Base-by-base conservation (phyloP, 1,140 invertebrate species). In the Stegodyphus dumicola region DNA sequence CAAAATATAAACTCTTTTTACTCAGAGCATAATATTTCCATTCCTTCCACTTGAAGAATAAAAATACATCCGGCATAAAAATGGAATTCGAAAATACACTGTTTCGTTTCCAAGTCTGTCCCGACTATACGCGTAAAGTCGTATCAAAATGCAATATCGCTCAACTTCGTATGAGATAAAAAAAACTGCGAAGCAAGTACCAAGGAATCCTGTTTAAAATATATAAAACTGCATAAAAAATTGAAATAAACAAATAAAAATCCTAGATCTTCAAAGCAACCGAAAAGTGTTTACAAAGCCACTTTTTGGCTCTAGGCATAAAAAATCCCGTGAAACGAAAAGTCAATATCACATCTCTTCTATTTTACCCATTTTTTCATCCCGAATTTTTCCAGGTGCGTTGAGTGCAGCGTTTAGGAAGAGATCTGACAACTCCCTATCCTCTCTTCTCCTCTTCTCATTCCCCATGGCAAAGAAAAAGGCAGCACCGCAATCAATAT, bases 141-240 rank as follows among this genome's bases (percentile, higher is more conserved):
- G 52, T 54, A 74, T 74, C 71, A 53, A 74, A 74, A 74, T 74
- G 71, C 71, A 74, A 74, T 74, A 74, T 56, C 71, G 52, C 52
- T 74, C 53, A 74, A 74, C 71, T 74, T 18, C n/a, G 53, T 52
- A 53, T 6, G 33, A 33, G 33, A 33, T 33, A 33, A 33, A 33
- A 33, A 33, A 33, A 33, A 33, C 33, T 33, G 33, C 15, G n/a
- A 51, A 54, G 17, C 5, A 18, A 15, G 48, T 70, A 13, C 18
- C 15, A 5, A 7, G 49, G 52, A 74, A 74, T 74, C 52, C 71
- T 17, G 71, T 74, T 74, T 74, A 74, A 54, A 54, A 74, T 18
- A 53, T 74, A 53, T 17, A 74, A 74, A 54, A 9, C 6, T 10
- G n/a, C 17, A 52, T 53, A n/a, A 52, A 17, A 53, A 74, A 74